Base-by-base conservation (phyloP, 2,113 vertebrate genomes). In the Chlorodrepanis virens region DNA sequence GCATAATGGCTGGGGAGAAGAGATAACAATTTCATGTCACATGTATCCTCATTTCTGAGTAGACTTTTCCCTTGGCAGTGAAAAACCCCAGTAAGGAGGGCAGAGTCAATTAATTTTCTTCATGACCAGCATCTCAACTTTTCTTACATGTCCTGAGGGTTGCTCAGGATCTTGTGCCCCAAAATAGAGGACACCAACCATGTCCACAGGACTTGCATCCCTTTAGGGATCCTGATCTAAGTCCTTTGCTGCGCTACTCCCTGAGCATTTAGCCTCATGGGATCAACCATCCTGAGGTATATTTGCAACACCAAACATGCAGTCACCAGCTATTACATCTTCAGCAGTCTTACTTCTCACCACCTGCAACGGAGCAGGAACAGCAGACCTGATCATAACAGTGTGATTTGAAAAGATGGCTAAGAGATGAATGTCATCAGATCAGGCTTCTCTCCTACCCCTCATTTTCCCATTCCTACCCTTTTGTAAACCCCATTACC, bases 191-290 rank as follows among this genome's bases (percentile, higher is more conserved):
- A 22, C 29, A 76, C 16, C 71, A 64, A 31, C 7, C 1, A 4
- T 10, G 24, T 25, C 40, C 31, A 8, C 1, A 18, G 28, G 44
- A 86, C 8, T 14, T 12, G 10, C 45, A 54, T 0, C 4, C 5
- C 28, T 65, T 64, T 18, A 37, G 14, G 18, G 8, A 56, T 39
- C 29, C 65, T 47, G 47, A 39, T 39, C 16, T 2, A 12, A 49
- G 17, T 14, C 40, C 18, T 76, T 82, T 83, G 28, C 31, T 56
- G 16, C 1, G 1, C 53, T 59, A 19, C 4, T 37, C 19, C 52
- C 33, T 39, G 24, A 56, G 28, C 13, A 20, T 76, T 79, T 23
- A 64, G 29, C 44, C 14, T 3, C 8, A 18, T 6, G 33, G 44
- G 13, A 20, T 12, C 42, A 45, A 4, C 11, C 4, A 1, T 20